Conservation (phyloP, 2,888 invertebrate species). For the Cetonia aurata region DNA sequence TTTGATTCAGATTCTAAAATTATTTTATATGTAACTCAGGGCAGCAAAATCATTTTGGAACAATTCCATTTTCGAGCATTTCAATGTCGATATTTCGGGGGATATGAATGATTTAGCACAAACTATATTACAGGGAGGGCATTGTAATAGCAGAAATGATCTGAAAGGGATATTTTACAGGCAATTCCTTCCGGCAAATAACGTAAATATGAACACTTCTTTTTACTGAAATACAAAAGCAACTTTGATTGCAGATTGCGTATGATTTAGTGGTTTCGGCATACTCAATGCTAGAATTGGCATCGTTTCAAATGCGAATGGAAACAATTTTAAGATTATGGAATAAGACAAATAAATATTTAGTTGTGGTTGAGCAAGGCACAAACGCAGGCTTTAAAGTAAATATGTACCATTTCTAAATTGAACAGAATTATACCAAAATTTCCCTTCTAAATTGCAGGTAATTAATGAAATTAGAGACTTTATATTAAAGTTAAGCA, state of each 20-base stretch:
- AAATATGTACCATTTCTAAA: constrained; percentile 39
- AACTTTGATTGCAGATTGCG: constrained; percentile 66
- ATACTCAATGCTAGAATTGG: constrained; percentile 85
- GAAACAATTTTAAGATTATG: constrained; percentile 83
- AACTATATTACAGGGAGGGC: constrained; percentile 76
- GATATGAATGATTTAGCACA: constrained; percentile 88
- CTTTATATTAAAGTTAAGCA: constrained; percentile 75
- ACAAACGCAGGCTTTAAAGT: constrained; percentile 84
- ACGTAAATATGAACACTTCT: constrained; percentile 62
- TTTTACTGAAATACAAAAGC: constrained; percentile 26
- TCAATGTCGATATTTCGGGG: constrained; percentile 85
- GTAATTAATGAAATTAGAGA: constrained; percentile 86
- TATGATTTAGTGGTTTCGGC: constrained; percentile 88
- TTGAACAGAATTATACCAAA: constrained; percentile 4
- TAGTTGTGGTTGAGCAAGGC: constrained; percentile 89
- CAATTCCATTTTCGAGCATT: constrained; percentile 81
- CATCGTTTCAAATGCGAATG: constrained; percentile 74
- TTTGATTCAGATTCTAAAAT: too few relatives aligned
- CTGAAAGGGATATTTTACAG: constrained; percentile 78
- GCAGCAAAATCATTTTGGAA: constrained; percentile 83
- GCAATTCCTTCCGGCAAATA: constrained; percentile 82
- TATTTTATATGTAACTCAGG: constrained; percentile 54
- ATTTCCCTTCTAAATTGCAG: constrained; percentile 58
- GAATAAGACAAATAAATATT: constrained; percentile 85
- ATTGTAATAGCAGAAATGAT: constrained; percentile 72